phyloP scores from a whole-genome alignment of 2,797 vertebrate species.

The Poeciliopsis infans region DNA sequence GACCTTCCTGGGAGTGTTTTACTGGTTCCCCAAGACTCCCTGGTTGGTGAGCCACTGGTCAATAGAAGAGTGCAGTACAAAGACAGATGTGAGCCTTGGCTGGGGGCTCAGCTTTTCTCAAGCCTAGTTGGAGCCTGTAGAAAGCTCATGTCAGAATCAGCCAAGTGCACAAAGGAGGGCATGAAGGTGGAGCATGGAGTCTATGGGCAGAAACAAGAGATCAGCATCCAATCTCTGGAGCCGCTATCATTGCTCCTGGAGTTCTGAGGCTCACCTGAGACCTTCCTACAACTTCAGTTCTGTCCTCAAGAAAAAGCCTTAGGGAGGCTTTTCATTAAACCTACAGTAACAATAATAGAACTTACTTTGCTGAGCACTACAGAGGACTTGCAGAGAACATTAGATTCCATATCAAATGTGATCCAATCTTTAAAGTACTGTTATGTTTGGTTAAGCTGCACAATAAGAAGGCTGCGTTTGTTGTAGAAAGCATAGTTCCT shows the following conservation, averaged over 20 bases:
- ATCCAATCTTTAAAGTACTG: not conserved
- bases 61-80: conserved; percentile 81
- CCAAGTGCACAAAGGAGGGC: conserved; percentile 76
- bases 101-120: conserved; percentile 84
- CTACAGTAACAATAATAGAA: not conserved
- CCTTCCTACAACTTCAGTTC: too few relatives aligned
- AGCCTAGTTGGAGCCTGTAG: conserved; percentile 83
- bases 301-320: not conserved
- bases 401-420: not conserved
- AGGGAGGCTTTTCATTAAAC: not conserved
- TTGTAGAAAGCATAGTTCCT: not conserved
- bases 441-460: not conserved
- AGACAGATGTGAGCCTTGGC: conserved; percentile 77
- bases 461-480: not conserved
- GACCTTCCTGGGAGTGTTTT: conserved; percentile 87
- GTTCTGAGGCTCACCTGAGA: conserved; percentile 76
- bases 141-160: conserved; percentile 74
- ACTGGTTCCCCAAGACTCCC: conserved; percentile 88
- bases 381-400: not conserved
- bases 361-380: not conserved
- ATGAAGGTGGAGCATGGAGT: conserved; percentile 82
- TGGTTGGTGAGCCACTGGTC: conserved; percentile 81
- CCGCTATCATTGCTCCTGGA: conserved; percentile 88
- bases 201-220: conserved; percentile 88
- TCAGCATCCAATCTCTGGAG: conserved; percentile 84